Evolutionary conservation across 2,888 invertebrate genomes (phyloP), one percentile per base, ranked within the genome.

Genomic region (Eretmocerus hayati): DNA sequence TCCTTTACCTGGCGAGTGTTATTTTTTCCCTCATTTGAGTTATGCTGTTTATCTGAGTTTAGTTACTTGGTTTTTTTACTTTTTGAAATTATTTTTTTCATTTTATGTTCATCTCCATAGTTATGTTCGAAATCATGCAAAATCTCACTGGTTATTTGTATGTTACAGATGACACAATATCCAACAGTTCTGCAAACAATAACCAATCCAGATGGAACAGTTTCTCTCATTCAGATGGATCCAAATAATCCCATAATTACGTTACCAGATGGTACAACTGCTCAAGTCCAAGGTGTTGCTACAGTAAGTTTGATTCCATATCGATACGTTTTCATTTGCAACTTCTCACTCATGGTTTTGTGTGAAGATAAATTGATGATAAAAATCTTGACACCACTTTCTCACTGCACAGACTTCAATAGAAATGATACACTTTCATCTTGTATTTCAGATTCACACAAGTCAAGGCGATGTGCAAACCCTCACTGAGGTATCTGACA

Each of bases 141-240:
- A 6, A 26, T 11, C 6, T 26, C 26, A 11, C 26, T 26, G 26
- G 11, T 26, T 26, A 26, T 26, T 26, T 11, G 26, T 26, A 9
- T 26, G 8, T 26, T 6, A 11, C 65, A 77, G 77, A 76, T 77
- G 66, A 77, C 82, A 40, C 83, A 87, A 74, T 91, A 89, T 74
- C 83, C 88, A 48, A 90, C 93, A 54, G 89, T 95, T 61, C 81
- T 95, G 50, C 95, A 95, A 72, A 93, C 93, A 6, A 93, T 95
- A 72, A 92, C 90, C 62, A 95, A 95, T 76, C 90, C 94, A 1
- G 95, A 96, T 77, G 95, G 95, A 55, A 88, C 93, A 9, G 90
- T 96, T 55, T 94, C 94, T 53, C 86, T 96, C 56, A 93, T 96
- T 59, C 94, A 94, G 75, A 90, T 93, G 61, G 92, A 93, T 77